Base-by-base conservation (phyloP, 2,888 invertebrate species). In the Megamerina dolium region DNA sequence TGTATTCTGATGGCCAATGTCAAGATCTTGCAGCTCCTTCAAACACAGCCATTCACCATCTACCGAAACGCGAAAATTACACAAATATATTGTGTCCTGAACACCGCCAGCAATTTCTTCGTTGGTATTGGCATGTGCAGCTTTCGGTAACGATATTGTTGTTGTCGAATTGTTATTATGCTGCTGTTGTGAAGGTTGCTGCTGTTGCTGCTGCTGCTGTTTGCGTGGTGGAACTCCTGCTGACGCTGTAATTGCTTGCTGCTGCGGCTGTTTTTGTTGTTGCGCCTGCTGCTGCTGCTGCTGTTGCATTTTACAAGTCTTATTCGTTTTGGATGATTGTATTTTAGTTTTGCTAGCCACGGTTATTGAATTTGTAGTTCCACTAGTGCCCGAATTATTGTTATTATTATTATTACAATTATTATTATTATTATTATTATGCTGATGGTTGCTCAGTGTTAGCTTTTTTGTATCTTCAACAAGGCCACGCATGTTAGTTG, bases 31-130 rank as follows among this genome's bases (percentile, higher is more conserved):
- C 47, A 95, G 75, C 70, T 95, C 94, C 69, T 92, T 89, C 43
- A 95, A 75, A 68, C 95, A 95, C 46, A 95, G 77, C 95, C 95
- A 95, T 70, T 95, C 95, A 47, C 95, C 95, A 64, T 95, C 94
- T 32, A 95, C 95, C 39, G 93, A 93, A 5, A 95, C 95, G 45
- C 95, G 86, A 73, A 95, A 95, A 72, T 95, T 95, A 76, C 95
- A 95, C 70, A 95, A 75, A 74, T 95, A 95, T 63, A 95, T 93
- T 44, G 94, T 95, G 71, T 95, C 94, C 74, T 93, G 91, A 35
- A 92, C 93, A 58, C 88, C 88, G 58, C 70, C 69, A 30, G 66
- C 61, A 40, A 70, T 60, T 45, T 70, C 70, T 43, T 69, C 70
- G 43, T 37, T 63, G 38, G 63, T 64, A 43, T 69, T 66, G 23